A percentile compares a stretch with the other conserved stretches of the same genome.
Conservation (phyloP, 2,113 vertebrate species). For the Opisthocomus hoazin region DNA sequence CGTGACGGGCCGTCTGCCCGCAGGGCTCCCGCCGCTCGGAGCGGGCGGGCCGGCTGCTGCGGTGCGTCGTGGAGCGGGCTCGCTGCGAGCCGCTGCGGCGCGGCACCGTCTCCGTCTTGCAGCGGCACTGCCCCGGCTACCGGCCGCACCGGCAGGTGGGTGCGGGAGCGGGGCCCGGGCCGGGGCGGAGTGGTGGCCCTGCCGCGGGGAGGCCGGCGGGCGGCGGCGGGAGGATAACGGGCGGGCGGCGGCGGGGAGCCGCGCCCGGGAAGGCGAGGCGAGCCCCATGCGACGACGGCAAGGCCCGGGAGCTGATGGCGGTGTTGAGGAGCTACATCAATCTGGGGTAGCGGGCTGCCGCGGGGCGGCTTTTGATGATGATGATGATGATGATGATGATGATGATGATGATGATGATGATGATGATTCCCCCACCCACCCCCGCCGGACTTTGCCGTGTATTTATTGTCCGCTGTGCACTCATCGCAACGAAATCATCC, state of each 20-base stretch:
- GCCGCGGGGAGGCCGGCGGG: too few species aligned
- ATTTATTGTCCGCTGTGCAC: neutral
- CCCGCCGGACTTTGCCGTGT: neutral
- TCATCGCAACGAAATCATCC: neutral
- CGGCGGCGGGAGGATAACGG: neutral
- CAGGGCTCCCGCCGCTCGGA: neutral
- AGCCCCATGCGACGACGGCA: neutral
- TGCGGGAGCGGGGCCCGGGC: too few species aligned
- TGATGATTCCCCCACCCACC: too few species aligned
- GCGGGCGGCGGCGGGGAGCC: neutral
- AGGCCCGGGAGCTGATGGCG: neutral
- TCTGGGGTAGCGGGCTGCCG: neutral
- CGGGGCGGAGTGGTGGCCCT: neutral
- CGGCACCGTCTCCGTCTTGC: neutral
- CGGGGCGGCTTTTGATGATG: neutral
- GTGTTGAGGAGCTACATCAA: conserved; percentile 32
- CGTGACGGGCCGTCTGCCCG: neutral
- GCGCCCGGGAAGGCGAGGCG: neutral
- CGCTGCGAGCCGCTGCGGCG: neutral
- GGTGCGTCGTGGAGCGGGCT: neutral
- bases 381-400: too few species aligned
- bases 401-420: too few species aligned
- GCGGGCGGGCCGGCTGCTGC: neutral
- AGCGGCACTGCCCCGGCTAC: neutral
- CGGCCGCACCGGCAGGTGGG: neutral